Conservation (phyloP, 2,113 vertebrate genomes). For the Sturnus vulgaris region DNA sequence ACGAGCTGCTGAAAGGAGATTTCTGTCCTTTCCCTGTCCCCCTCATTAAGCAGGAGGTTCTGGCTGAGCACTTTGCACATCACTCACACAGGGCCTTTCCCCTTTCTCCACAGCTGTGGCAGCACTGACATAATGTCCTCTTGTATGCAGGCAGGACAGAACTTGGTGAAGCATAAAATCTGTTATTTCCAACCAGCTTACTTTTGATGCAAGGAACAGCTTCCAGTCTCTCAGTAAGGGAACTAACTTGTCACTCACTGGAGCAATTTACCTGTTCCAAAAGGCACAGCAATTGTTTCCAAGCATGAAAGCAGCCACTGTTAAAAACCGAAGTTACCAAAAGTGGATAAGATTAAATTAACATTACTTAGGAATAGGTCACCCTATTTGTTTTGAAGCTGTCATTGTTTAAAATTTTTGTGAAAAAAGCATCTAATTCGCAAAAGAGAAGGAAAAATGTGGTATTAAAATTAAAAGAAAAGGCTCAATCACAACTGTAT, state of each 20-base stretch:
- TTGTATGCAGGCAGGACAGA: constrained; percentile 65
- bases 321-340: background rate
- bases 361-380: background rate
- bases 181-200: constrained; percentile 73
- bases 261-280: constrained; percentile 62
- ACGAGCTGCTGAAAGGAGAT: background rate
- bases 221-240: constrained; percentile 46
- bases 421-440: background rate
- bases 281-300: constrained; percentile 36
- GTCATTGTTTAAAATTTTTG: background rate
- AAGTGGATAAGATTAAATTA: background rate
- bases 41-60: background rate
- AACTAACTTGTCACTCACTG: constrained; percentile 63
- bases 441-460: background rate
- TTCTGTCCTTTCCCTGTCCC: background rate
- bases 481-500: background rate
- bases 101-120: background rate
- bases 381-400: background rate
- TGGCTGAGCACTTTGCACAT: background rate
- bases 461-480: background rate
- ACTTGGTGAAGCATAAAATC: constrained; percentile 73
- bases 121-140: constrained; percentile 56
- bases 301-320: constrained; percentile 7
- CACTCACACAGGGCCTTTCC: background rate
- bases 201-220: constrained; percentile 57